Base-by-base conservation (phyloP, 1,140 invertebrate genomes). In the Bombus breviceps region DNA sequence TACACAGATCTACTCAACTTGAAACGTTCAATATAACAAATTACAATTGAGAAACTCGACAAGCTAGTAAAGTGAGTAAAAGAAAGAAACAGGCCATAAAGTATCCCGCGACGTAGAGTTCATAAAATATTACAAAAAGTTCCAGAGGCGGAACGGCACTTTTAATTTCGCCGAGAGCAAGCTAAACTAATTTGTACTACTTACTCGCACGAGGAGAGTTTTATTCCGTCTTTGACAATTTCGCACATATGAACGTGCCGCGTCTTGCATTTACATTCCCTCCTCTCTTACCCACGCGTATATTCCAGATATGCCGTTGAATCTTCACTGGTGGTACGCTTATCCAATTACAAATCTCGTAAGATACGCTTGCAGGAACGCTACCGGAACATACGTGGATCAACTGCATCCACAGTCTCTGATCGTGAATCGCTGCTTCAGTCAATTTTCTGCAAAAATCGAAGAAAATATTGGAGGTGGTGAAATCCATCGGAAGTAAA, bases 131-230 rank as follows among this genome's bases (percentile, higher is more conserved):
- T 10, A 25, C n/a, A 28, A 25, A 25, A 13, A 57, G 74, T 69
- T 68, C 3, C 62, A 53, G 12, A 18, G n/a, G 3, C 4, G 4
- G 73, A 22, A 57, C n/a, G 15, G n/a, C 71, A 78, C 47, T 83
- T 39, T 71, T 76, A 78, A 84, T 84, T 84, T 57, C n/a, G 10
- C 3, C 47, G 28, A 47, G 22, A 34, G 47, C 25, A 59, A 34
- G n/a, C 74, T 84, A 83, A 83, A 57, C 8, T 78, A 82, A 82
- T 82, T 73, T 66, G 1, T 53, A 25, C 59, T 43, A 68, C 41
- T 53, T 64, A 64, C 39, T 47, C 22, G 13, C 28, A 3, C n/a
- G n/a, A 81, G 32, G 22, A 37, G 32, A 32, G 6, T 47, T 13
- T 4, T 62, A 64, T 39, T 64, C 34, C 25, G 2, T 22, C 37